Evolutionary conservation across 2,888 invertebrate species (phyloP).

Genomic region (Nipponacmea schrenckii): DNA sequence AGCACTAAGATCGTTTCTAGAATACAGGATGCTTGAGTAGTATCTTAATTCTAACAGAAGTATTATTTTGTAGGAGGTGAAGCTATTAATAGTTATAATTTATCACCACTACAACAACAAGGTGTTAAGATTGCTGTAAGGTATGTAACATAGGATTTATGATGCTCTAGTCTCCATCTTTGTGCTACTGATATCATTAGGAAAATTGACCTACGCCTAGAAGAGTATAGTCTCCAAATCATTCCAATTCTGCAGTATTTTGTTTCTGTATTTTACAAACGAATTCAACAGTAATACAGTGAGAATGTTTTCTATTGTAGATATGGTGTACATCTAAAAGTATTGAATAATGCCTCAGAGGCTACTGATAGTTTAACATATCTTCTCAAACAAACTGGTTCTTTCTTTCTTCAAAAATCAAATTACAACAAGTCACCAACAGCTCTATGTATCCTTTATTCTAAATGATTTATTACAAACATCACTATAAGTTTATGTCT

Average conservation of each 20-base stretch:
- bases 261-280: no score
- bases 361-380: constrained; percentile 55
- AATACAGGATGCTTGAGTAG: no score
- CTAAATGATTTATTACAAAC: no score
- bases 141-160: constrained; percentile 42
- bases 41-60: no score
- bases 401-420: constrained; percentile 61
- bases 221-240: no score
- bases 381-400: constrained; percentile 54
- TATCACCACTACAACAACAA: constrained; percentile 59
- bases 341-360: constrained; percentile 51
- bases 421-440: constrained; percentile 30
- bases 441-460: constrained; percentile 55
- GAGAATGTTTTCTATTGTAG: constrained; percentile 33
- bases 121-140: constrained; percentile 63
- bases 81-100: constrained; percentile 48
- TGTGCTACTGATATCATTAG: no score
- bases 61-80: constrained; percentile 34
- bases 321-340: constrained; percentile 63
- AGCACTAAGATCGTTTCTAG: no score
- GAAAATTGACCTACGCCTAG: no score
- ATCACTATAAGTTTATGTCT: no score
- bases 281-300: background rate
- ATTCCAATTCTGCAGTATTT: no score
- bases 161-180: no score